A percentile compares a stretch with the other conserved stretches of the same genome.
Conservation (phyloP, 1,140 invertebrate species). For the Scaptomyza montana region DNA sequence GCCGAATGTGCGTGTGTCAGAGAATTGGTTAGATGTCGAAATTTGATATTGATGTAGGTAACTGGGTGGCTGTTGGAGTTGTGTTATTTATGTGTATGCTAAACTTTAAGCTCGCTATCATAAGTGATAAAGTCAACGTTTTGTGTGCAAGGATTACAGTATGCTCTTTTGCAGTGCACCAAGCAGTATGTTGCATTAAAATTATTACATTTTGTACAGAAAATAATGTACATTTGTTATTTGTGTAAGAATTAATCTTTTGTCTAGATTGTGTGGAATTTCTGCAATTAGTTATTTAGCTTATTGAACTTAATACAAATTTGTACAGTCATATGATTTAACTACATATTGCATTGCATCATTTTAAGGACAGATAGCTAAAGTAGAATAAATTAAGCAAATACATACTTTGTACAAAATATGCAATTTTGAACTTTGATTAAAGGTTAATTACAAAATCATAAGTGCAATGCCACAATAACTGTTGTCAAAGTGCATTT, state of each 20-base stretch:
- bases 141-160: constrained; percentile 20
- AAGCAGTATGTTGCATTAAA: neutral
- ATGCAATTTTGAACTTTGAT: no score
- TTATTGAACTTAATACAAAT: no score
- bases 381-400: no score
- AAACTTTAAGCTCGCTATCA: neutral
- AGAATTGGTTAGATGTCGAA: constrained; percentile 22
- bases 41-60: constrained; percentile 19
- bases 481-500: neutral
- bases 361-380: neutral
- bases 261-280: no score
- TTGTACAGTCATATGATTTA: no score
- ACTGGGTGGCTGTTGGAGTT: constrained; percentile 24
- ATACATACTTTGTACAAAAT: no score
- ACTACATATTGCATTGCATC: neutral
- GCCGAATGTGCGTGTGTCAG: constrained; percentile 15
- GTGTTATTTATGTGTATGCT: constrained; percentile 8
- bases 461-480: neutral
- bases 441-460: no score
- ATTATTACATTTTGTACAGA: neutral
- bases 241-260: neutral
- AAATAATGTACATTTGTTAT: no score
- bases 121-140: neutral
- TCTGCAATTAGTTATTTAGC: no score
- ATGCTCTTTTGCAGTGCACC: constrained; percentile 4